phyloP scores from a whole-genome alignment of 37 sponge, comb jelly and placozoan genomes.

The Bolinopsis microptera region DNA sequence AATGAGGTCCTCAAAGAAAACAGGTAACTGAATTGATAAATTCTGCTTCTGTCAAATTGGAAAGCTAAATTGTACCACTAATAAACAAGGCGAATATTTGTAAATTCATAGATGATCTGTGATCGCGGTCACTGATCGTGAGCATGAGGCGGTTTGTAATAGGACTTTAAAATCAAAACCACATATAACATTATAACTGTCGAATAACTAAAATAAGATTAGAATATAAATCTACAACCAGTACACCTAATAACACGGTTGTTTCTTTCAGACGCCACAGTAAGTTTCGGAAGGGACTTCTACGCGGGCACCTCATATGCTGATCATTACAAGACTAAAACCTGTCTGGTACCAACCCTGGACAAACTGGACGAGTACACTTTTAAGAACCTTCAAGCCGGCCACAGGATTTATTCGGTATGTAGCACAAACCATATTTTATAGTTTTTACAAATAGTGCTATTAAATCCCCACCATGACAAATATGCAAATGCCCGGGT shows the following conservation, averaged over 20 bases:
- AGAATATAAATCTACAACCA: too few relatives aligned
- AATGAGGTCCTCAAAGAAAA: not conserved
- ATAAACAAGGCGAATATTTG: too few relatives aligned
- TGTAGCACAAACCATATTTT: not conserved
- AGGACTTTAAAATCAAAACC: not conserved
- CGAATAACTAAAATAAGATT: too few relatives aligned
- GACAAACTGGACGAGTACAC: conserved; percentile 44
- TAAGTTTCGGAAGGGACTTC: not conserved
- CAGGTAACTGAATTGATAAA: too few relatives aligned
- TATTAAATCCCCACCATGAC: not conserved
- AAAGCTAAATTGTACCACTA: too few relatives aligned
- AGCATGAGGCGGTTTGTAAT: too few relatives aligned
- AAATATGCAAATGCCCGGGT: not conserved
- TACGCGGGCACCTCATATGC: conserved; percentile 2
- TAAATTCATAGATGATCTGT: too few relatives aligned
- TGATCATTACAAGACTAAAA: not conserved
- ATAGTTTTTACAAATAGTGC: not conserved
- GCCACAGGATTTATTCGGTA: conserved; percentile 14
- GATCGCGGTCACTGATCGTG: too few relatives aligned
- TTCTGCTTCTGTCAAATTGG: too few relatives aligned
- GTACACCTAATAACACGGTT: too few relatives aligned
- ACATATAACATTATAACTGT: too few relatives aligned
- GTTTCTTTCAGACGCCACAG: not conserved
- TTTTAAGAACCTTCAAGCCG: not conserved
- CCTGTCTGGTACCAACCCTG: conserved; percentile 51